A percentile compares a stretch with the other conserved stretches of the same genome.
These are phyloP conservation scores for Oryzias dopingdopingensis DNA, from an alignment of 2,797 vertebrate genomes.

Conservation along the genomic window DNA sequence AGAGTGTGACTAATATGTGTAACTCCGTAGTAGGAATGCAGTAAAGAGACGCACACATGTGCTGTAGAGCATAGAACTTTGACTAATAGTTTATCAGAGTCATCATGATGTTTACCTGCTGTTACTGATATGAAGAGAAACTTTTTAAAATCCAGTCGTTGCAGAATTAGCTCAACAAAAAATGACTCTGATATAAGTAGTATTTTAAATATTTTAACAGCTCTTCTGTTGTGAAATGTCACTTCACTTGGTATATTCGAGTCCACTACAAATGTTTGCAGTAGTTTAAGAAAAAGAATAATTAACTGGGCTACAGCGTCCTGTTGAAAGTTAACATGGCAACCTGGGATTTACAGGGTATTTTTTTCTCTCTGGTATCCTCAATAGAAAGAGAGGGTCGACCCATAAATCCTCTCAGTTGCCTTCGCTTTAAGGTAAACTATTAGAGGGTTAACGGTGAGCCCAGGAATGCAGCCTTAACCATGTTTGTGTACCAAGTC, in stretches of 20 bases:
- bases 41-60: conserved; percentile 3
- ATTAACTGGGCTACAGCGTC: conserved; percentile 3
- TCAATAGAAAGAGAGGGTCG: conserved; percentile 42
- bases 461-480: conserved; percentile 69
- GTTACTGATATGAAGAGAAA: too few species aligned
- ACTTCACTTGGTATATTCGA: not conserved
- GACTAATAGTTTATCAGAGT: not conserved
- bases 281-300: conserved; percentile 11
- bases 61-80: not conserved
- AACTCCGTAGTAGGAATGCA: conserved; percentile 19
- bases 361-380: conserved; percentile 26
- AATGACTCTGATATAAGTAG: too few species aligned
- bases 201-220: too few species aligned
- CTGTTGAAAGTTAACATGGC: conserved; percentile 18
- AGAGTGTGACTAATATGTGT: conserved; percentile 31
- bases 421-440: conserved; percentile 69
- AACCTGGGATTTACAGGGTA: conserved; percentile 25
- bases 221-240: not conserved
- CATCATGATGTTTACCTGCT: too few species aligned
- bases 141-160: too few species aligned
- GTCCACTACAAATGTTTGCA: not conserved
- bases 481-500: conserved; percentile 69
- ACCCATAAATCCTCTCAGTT: conserved; percentile 41
- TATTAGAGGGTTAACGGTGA: conserved; percentile 66
- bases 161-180: too few species aligned